Evolutionary conservation across 2,888 invertebrate genomes (phyloP).

Genomic region (Seira musarum): DNA sequence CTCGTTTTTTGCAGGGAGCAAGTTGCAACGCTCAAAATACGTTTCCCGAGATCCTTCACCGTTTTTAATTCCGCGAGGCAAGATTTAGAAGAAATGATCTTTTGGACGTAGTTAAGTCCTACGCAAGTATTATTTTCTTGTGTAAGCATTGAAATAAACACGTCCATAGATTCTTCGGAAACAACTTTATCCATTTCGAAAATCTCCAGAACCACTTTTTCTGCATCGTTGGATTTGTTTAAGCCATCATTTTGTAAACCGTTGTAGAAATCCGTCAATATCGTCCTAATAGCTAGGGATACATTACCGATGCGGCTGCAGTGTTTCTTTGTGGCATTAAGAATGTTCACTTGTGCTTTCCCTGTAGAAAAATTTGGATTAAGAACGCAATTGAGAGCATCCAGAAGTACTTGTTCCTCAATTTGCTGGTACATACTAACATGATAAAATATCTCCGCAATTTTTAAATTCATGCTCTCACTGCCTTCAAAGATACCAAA

Average conservation of each 20-base stretch:
- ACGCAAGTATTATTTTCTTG: too few relatives aligned
- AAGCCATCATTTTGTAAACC: too few relatives aligned
- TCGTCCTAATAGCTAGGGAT: neutral
- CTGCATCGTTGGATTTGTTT: too few relatives aligned
- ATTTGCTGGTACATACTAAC: neutral
- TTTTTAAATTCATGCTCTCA: neutral
- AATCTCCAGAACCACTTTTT: too few relatives aligned
- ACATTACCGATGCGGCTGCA: neutral
- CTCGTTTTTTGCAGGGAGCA: too few relatives aligned
- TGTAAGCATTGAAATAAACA: too few relatives aligned
- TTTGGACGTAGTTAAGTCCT: conserved; percentile 8
- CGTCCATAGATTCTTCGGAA: too few relatives aligned
- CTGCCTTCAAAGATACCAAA: neutral
- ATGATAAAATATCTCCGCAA: conserved; percentile 13
- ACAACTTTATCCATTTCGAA: too few relatives aligned
- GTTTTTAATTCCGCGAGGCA: neutral
- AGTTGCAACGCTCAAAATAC: too few relatives aligned
- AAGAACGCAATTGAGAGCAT: neutral
- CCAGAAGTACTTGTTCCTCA: neutral
- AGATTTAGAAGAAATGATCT: neutral
- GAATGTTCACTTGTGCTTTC: neutral
- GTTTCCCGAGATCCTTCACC: too few relatives aligned
- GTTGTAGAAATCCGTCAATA: neutral
- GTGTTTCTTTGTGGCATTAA: neutral
- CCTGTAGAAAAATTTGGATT: neutral